Conservation (phyloP, 2,888 invertebrate genomes). For the Mongoloraphidia duomilia region DNA sequence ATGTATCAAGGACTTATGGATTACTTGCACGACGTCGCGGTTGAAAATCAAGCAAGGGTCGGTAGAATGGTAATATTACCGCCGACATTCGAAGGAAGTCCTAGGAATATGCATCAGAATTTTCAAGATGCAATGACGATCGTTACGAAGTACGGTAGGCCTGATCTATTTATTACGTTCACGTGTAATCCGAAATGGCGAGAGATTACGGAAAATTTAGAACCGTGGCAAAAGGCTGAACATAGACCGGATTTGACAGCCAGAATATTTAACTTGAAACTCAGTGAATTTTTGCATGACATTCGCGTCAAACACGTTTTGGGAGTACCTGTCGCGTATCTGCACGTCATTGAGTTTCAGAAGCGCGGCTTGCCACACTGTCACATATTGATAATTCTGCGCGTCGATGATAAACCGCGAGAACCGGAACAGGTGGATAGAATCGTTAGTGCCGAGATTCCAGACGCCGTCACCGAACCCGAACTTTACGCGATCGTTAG, state of each 20-base stretch:
- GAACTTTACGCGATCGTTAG: conserved; percentile 10
- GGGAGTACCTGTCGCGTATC: conserved; percentile 6
- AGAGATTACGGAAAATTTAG: too few relatives aligned
- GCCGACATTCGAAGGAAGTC: conserved; percentile 22
- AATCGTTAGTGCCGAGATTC: conserved; percentile 11
- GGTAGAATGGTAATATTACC: conserved; percentile 23
- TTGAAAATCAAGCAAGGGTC: conserved; percentile 10
- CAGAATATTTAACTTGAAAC: conserved; percentile 12
- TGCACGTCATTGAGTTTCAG: conserved; percentile 14
- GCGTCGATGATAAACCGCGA: conserved; percentile 1
- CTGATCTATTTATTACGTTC: conserved; percentile 29
- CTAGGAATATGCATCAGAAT: conserved; percentile 22
- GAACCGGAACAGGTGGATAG: conserved; percentile 7
- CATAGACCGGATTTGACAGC: conserved; percentile 25
- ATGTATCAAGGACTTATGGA: conserved; percentile 14
- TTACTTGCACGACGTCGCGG: conserved; percentile 16
- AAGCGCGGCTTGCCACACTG: conserved; percentile 9
- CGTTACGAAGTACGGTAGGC: conserved; percentile 25
- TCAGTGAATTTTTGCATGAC: conserved; percentile 8
- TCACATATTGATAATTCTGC: conserved; percentile 5
- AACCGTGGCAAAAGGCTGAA: conserved; percentile 15
- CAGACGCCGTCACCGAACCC: conserved; percentile 7
- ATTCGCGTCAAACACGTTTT: conserved; percentile 5
- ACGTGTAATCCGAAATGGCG: conserved; percentile 29
- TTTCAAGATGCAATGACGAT: conserved; percentile 28